phyloP scores from a whole-genome alignment of 2,113 vertebrate genomes.

The Deroptyus accipitrinus region DNA sequence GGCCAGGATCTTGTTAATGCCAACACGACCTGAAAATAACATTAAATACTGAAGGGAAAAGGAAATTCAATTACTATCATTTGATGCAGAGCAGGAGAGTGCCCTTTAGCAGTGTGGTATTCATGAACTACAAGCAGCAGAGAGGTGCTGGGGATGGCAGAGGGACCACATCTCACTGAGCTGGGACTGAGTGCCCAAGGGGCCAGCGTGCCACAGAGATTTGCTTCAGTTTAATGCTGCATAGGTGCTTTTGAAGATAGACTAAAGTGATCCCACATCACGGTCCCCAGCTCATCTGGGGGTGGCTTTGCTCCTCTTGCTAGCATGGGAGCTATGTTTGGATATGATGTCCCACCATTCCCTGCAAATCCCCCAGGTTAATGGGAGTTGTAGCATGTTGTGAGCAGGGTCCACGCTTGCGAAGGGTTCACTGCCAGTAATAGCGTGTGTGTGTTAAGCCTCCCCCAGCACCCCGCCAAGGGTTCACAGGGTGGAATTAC shows the following conservation, averaged over 20 bases:
- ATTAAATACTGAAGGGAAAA: constrained; percentile 48
- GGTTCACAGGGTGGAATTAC: neutral
- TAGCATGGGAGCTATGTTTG: rapidly evolving
- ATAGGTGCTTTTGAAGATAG: neutral
- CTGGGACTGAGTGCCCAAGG: neutral
- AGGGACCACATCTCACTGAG: neutral
- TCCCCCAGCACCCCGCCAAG: neutral
- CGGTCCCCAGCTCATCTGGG: neutral
- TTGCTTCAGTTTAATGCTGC: rapidly evolving
- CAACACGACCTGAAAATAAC: constrained; percentile 39
- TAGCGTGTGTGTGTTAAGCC: neutral
- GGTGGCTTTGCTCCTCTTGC: neutral
- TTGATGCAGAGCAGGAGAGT: constrained; percentile 34
- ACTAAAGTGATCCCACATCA: rapidly evolving
- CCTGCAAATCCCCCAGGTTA: neutral
- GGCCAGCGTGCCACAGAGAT: neutral
- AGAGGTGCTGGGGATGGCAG: neutral
- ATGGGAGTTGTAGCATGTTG: neutral
- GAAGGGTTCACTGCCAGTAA: neutral
- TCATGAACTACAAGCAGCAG: neutral
- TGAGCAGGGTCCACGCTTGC: rapidly evolving
- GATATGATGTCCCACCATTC: neutral
- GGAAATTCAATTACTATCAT: constrained; percentile 58
- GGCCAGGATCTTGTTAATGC: neutral
- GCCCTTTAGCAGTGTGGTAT: neutral